Percentiles rank a stretch among this genome's conserved stretches.
phyloP scores from a whole-genome alignment of 2,888 invertebrate species.

The Lepidonotus clava region DNA sequence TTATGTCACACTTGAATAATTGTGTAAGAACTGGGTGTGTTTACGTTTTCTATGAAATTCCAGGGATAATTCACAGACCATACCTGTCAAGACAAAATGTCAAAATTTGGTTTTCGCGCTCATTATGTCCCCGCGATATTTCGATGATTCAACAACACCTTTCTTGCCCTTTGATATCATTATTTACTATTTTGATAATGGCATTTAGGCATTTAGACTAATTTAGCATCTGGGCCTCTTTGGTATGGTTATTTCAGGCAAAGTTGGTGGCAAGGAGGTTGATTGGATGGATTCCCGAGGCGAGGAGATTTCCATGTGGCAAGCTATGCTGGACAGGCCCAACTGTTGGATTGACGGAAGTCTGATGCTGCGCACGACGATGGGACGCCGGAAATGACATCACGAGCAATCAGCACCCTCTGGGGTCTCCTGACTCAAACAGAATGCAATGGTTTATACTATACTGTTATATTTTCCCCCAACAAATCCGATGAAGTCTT shows the following conservation, averaged over 20 bases:
- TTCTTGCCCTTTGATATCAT: too few relatives aligned
- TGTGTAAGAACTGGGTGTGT: too few relatives aligned
- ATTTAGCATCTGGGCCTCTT: too few relatives aligned
- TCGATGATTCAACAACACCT: too few relatives aligned
- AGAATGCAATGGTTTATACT: background rate
- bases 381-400: slow-evolving; percentile 71
- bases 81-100: too few relatives aligned
- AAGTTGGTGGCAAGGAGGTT: slow-evolving; percentile 90
- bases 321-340: slow-evolving; percentile 94
- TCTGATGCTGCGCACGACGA: slow-evolving; percentile 88
- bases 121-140: too few relatives aligned
- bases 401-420: background rate
- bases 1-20: too few relatives aligned
- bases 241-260: slow-evolving; percentile 84
- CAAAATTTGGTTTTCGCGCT: too few relatives aligned
- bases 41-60: too few relatives aligned
- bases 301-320: slow-evolving; percentile 94
- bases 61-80: too few relatives aligned
- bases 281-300: slow-evolving; percentile 98
- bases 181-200: too few relatives aligned
- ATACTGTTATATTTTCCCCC: background rate
- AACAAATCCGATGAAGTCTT: slow-evolving; percentile 6
- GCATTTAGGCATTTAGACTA: too few relatives aligned
- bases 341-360: slow-evolving; percentile 99
- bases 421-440: background rate